Base-by-base conservation (phyloP, 2,797 vertebrate species). In the Holocentrus rufus region DNA sequence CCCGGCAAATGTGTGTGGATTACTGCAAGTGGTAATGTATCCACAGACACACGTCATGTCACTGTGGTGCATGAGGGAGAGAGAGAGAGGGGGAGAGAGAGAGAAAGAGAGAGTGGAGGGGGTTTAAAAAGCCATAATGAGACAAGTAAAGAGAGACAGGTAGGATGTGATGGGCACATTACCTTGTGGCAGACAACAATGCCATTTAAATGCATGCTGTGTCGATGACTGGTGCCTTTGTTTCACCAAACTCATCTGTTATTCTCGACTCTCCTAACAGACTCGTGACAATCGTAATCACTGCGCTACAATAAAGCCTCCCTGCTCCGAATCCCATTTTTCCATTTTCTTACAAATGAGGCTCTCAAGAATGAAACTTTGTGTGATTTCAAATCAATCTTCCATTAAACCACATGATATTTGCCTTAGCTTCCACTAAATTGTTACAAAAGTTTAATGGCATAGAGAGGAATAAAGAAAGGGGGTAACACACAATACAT, bases 221-320 rank as follows among this genome's bases (percentile, higher is more conserved):
- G 67, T 60, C n/a, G 31, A 17, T 42, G 52, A 66, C 27, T 10
- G 63, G 30, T 66, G 52, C 20, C 20, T 57, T 70, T 13, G 36
- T 46, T 63, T 36, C 23, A 47, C 30, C 30, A n/a, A 56, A 59
- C 61, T 42, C 65, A 71, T 69, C 27, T 66, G 56, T 64, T 77
- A 65, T 76, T 70, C 64, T 67, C 34, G 14, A 3, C 39, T 56
- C 58, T 27, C 55, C 55, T 58, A 60, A 46, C 58, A 59, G 42
- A 30, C 46, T 36, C 25, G 30, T 31, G 44, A 69, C 61, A 60
- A 70, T 67, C 67, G 60, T 62, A 54, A 60, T 22, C 27, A 14
- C 31, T 31, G 25, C 22, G 5, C 46, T 59, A 54, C 23, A 70
- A 50, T 18, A 47, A 76, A 66, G 63, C 61, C 58, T 39, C 39